Conservation (phyloP, 53 echinoderm and acorn worm species). For the Echinometra lucunter region DNA sequence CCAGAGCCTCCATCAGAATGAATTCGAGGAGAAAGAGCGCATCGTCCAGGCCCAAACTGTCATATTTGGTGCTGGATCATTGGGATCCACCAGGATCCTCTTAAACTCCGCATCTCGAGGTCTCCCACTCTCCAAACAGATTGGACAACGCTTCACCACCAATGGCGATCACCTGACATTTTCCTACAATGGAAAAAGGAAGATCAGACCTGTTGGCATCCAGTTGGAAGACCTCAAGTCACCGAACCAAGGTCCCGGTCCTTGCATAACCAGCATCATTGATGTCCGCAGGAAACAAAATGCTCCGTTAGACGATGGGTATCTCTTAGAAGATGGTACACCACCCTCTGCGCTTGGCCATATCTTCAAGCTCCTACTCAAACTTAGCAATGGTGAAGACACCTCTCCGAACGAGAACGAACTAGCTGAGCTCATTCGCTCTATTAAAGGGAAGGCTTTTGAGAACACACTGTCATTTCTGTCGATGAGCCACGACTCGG, state of each 20-base stretch:
- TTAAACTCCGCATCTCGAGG: conserved; percentile 71
- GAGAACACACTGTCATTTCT: conserved; percentile 77
- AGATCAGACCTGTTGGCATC: conserved; percentile 74
- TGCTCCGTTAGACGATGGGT: conserved; percentile 69
- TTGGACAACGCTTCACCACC: conserved; percentile 76
- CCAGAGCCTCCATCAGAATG: conserved; percentile 57
- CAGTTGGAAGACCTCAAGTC: conserved; percentile 68
- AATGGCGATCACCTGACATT: conserved; percentile 75
- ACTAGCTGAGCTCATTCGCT: conserved; percentile 67
- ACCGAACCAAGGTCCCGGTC: conserved; percentile 70
- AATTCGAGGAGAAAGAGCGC: conserved; percentile 65
- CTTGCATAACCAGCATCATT: conserved; percentile 71
- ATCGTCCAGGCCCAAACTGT: conserved; percentile 71
- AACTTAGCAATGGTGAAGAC: conserved; percentile 54
- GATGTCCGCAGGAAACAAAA: conserved; percentile 73
- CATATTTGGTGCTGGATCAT: conserved; percentile 72
- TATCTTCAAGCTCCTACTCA: conserved; percentile 70
- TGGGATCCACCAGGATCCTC: conserved; percentile 77
- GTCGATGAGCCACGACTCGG: conserved; percentile 78
- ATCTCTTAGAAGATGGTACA: conserved; percentile 76
- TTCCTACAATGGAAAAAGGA: conserved; percentile 71
- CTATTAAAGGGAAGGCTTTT: conserved; percentile 70
- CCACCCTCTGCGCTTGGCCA: conserved; percentile 69
- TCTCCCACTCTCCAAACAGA: conserved; percentile 46
- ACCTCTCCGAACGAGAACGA: conserved; percentile 74